Conservation (phyloP, 2,888 invertebrate species). For the Mechanitis mazaeus region DNA sequence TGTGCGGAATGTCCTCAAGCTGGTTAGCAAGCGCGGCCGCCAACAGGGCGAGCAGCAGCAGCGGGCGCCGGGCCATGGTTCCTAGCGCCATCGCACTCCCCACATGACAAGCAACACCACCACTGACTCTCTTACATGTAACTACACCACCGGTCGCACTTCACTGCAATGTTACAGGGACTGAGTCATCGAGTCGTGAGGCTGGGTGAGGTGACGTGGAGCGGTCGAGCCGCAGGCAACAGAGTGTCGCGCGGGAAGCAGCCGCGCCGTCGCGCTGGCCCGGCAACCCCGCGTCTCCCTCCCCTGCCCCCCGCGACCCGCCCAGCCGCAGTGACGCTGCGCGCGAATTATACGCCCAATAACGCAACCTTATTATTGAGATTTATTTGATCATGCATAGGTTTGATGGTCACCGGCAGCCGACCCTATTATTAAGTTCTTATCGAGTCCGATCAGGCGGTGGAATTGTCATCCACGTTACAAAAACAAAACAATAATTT, state of each 20-base stretch:
- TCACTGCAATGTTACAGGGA: slow-evolving; percentile 52
- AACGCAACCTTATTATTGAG: slow-evolving; percentile 70
- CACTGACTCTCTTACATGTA: slow-evolving; percentile 53
- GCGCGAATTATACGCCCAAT: slow-evolving; percentile 74
- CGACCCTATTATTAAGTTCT: slow-evolving; percentile 26
- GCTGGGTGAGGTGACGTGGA: slow-evolving; percentile 42
- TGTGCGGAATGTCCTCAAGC: slow-evolving; percentile 92
- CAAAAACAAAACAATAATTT: too few relatives aligned
- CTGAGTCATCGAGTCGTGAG: slow-evolving; percentile 56
- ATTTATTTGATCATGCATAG: slow-evolving; percentile 68
- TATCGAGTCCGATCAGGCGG: slow-evolving; percentile 8
- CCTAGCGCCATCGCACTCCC: slow-evolving; percentile 58
- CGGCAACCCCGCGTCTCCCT: slow-evolving; percentile 39
- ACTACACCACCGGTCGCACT: slow-evolving; percentile 51
- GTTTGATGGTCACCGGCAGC: slow-evolving; percentile 54
- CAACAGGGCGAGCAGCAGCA: slow-evolving; percentile 55
- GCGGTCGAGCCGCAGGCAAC: slow-evolving; percentile 54
- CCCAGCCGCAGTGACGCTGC: slow-evolving; percentile 72
- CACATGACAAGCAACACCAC: slow-evolving; percentile 61
- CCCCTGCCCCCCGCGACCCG: slow-evolving; percentile 37
- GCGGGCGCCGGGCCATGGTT: slow-evolving; percentile 56
- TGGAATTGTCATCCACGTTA: neutral
- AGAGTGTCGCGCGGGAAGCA: slow-evolving; percentile 46
- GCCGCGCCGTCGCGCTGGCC: slow-evolving; percentile 41
- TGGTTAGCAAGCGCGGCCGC: slow-evolving; percentile 79